These are phyloP conservation scores for Chaetura pelagica DNA, from an alignment of 2,113 vertebrate species.

Conservation along the genomic window DNA sequence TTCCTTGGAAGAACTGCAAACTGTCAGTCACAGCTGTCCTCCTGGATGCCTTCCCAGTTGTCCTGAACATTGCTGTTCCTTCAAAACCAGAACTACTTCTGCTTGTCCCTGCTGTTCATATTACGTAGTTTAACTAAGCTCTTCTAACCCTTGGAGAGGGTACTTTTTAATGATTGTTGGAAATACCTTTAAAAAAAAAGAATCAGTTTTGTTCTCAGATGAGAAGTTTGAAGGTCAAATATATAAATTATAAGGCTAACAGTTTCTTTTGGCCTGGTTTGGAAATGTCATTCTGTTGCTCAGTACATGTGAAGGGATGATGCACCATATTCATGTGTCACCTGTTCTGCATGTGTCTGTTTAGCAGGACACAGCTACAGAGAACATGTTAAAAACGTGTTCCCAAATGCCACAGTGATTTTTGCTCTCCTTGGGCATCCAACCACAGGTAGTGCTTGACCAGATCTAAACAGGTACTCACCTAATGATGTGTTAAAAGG, in stretches of 20 bases:
- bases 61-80: not conserved
- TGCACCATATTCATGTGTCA: not conserved
- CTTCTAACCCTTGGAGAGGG: conserved; percentile 73
- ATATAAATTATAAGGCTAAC: not conserved
- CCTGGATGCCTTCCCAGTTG: not conserved
- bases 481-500: not conserved
- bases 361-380: not conserved
- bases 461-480: not conserved
- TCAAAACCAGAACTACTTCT: conserved; percentile 50
- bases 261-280: not conserved
- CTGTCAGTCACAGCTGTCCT: not conserved
- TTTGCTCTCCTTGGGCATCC: not conserved
- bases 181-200: not conserved
- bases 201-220: not conserved
- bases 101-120: conserved; percentile 43
- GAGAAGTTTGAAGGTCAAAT: not conserved
- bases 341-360: not conserved
- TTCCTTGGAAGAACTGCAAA: conserved; percentile 1
- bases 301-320: not conserved
- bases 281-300: not conserved
- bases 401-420: not conserved
- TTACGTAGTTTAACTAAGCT: conserved; percentile 63
- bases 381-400: not conserved
- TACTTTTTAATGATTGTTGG: conserved; percentile 63
- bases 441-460: not conserved